Base-by-base conservation (phyloP, 2,797 vertebrate genomes). In the Choloepus didactylus region DNA sequence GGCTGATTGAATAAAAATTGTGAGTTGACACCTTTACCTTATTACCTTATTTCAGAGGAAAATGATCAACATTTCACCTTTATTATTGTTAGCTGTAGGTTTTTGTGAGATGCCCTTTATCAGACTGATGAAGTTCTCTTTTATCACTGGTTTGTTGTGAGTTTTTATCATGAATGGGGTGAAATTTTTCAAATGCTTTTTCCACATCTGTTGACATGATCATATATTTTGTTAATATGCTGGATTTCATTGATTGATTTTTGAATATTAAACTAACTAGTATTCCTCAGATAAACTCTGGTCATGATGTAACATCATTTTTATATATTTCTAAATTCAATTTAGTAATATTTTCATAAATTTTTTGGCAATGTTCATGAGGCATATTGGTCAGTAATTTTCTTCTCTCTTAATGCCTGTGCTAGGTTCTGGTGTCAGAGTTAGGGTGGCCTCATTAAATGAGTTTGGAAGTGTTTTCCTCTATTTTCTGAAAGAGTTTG, bases 31-130 rank as follows among this genome's bases (percentile, higher is more conserved):
- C 38, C 9, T 44, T 70, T 76, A 72, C n/a, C 23, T 70, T 86
- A 83, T 83, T 62, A 90, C 27, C 79, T 35, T 44, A 44, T 59
- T 35, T 76, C 41, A 79, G 16, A 31, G 23, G 59, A 54, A 59
- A 95, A 70, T 9, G 3, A 77, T 66, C 62, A 60, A 7, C 44
- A 49, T 75, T 60, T 96, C 62, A 35, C 62, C 41, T 41, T 81
- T 67, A 54, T 72, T 79, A 38, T n/a, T 25, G 27, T 67, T 70
- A 84, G 67, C 23, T 86, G 19, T 60, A 86, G 15, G 56, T 27
- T 31, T 89, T 77, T 59, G n/a, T 83, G 70, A 89, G 27, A 89
- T 60, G 41, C 9, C 41, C 44, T 77, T 89, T 73, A 86, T 94
- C 49, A 73, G 19, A 67, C n/a, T 89, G 44, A 77, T 87, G 25